Evolutionary conservation across 2,888 invertebrate species (phyloP), one percentile per base, ranked within the genome.

Genomic region (Molorchus minor): DNA sequence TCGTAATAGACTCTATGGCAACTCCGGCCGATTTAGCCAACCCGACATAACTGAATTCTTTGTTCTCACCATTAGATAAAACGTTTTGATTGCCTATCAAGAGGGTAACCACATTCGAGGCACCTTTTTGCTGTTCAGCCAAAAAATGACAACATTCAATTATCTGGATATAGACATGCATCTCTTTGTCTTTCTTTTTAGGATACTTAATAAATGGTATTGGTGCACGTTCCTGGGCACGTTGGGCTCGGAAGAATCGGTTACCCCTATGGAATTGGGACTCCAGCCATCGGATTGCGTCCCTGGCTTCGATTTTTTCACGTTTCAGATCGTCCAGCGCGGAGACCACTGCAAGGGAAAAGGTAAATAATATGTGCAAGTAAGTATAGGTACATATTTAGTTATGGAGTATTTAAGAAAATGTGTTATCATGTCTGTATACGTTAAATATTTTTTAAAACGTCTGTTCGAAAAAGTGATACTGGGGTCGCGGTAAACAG

Each of bases 221-320:
- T 1, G 91, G 84, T 45, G 89, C 83, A 19, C 88, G 86, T 80
- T 97, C 96, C 59, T 92, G 90, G 13, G 90, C 88, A 16, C 94
- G 87, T 81, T 96, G 96, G 0, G 94, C 91, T 67, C 94, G 86
- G 72, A 96, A 84, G 78, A 90, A 95, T 65, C 95, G 86, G 71
- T 94, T 94, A 8, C 96, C 96, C 64, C 89, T 88, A 68, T 90
- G 88, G 65, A 96, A 88, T 77, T 96, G 94, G 30, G 86, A 83
- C 80, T 96, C 96, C 64, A 97, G 82, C 96, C 96, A 97, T 67
- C 96, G 91, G 59, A 96, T 96, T 2, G 94, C 94, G 77, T 96
- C 94, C 49, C 96, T 86, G 0, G 95, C 96, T 64, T 89, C 87
- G 65, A 88, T 87, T 72, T 91, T 90, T 67, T 90, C 90, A 60